A percentile compares a stretch with the other conserved stretches of the same genome.
phyloP scores from a whole-genome alignment of 2,113 vertebrate species.

The Cavia porcellus region DNA sequence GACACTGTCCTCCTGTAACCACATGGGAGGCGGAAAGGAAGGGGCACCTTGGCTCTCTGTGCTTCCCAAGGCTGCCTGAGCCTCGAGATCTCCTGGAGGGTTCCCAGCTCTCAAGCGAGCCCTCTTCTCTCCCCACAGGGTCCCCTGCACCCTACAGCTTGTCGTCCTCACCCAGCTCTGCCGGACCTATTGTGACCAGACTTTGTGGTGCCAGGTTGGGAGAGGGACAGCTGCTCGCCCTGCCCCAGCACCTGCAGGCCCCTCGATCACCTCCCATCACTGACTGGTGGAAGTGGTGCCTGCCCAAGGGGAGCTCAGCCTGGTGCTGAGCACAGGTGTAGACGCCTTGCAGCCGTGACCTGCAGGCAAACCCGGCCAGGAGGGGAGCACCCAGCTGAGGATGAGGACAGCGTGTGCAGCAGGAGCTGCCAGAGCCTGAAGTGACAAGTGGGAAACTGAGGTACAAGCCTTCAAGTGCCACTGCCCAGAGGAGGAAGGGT shows the following conservation, averaged over 20 bases:
- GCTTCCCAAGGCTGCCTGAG: background rate
- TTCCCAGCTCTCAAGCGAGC: accelerated
- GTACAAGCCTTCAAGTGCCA: accelerated
- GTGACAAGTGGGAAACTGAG: background rate
- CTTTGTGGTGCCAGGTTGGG: accelerated
- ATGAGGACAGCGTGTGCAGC: accelerated
- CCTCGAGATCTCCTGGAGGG: background rate
- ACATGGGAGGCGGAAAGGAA: accelerated
- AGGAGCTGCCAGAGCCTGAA: background rate
- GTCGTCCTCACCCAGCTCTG: too few species aligned
- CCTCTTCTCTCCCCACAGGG: too few species aligned
- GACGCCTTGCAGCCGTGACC: too few species aligned
- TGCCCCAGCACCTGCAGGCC: background rate
- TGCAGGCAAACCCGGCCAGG: too few species aligned
- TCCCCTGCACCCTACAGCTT: background rate
- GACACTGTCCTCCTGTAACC: background rate
- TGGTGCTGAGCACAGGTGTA: too few species aligned
- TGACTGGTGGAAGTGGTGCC: too few species aligned
- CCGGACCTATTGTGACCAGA: accelerated
- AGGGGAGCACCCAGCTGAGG: background rate
- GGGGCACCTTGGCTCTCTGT: background rate
- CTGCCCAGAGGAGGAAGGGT: background rate
- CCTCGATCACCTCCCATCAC: too few species aligned
- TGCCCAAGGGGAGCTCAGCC: background rate
- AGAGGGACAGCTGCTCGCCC: background rate